Base-by-base conservation (phyloP, 2,797 vertebrate species). In the Hoplostethus mediterraneus region DNA sequence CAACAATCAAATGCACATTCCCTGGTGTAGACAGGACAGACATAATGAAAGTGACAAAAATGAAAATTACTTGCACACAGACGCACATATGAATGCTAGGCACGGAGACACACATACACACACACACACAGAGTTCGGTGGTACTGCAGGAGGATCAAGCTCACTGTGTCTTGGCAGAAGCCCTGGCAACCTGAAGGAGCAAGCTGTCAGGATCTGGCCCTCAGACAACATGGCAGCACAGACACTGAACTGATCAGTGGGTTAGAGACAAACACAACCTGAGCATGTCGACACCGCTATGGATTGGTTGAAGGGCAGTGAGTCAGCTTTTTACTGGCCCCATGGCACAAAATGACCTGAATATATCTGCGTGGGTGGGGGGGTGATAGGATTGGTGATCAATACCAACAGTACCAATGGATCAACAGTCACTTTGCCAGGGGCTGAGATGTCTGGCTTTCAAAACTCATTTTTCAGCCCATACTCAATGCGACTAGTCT, bases 101-200 rank as follows among this genome's bases (percentile, higher is more conserved):
- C 42, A 59, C 17, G 2, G 25, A 38, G n/a, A 60, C 17, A 57
- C 11, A 8, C 16, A 17, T 55, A 55, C 40, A 59, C 28, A 28
- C 59, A 45, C 16, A 49, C 28, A 14, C 65, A 13, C 56, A 45
- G 7, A 17, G 51, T 21, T 66, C 62, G 59, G n/a, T 16, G 71
- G 59, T 36, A 56, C 25, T 3, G 60, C 56, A 74, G 72, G 63
- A 71, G 69, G 49, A 48, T 31, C 48, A 33, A 2, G 16, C 52
- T 58, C 60, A 68, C 62, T 70, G 62, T 28, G 57, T 63, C 73
- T 71, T 78, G 84, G 82, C 76, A 74, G 72, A 58, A 48, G 52
- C 64, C 58, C 59, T 13, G 64, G 56, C 67, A 71, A 80, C 82
- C 80, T 64, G 71, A 69, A 60, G 69, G 71, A 70, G 64, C 59